These are phyloP conservation scores for Dasyurus viverrinus DNA, from an alignment of 2,113 vertebrate species.

Conservation along the genomic window DNA sequence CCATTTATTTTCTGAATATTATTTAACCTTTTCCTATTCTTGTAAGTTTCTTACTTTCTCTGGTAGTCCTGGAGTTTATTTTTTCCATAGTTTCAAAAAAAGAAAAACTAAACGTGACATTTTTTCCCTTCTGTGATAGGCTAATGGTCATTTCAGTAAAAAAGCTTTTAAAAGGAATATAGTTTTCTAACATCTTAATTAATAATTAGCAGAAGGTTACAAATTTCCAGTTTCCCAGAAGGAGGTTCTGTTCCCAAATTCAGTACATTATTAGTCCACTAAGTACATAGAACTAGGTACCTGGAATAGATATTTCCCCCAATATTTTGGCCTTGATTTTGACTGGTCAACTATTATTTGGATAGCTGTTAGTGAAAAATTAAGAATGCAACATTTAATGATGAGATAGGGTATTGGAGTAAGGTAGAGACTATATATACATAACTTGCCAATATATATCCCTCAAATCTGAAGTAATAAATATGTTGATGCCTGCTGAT, in stretches of 20 bases:
- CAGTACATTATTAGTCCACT: background rate
- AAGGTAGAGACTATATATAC: background rate
- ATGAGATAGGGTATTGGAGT: background rate
- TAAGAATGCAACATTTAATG: constrained; percentile 24
- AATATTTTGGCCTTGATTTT: background rate
- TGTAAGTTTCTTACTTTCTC: background rate
- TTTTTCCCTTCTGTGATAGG: constrained; percentile 32
- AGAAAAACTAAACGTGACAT: background rate
- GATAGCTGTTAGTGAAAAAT: constrained; percentile 23
- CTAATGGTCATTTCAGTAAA: background rate
- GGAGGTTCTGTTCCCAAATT: too few relatives aligned
- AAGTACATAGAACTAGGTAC: background rate
- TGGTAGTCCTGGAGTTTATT: background rate
- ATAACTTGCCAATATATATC: constrained; percentile 12
- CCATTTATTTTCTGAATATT: background rate
- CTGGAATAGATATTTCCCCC: background rate
- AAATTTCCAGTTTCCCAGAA: background rate
- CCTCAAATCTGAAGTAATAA: background rate
- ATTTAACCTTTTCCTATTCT: background rate
- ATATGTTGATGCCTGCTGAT: constrained; percentile 6
- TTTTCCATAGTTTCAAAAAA: background rate
- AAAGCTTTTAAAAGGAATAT: background rate
- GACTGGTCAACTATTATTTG: background rate
- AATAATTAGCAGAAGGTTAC: background rate
- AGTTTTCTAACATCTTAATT: background rate